A percentile compares a stretch with the other conserved stretches of the same genome.
phyloP scores from a whole-genome alignment of 2,888 invertebrate species.

The Trilocha varians region DNA sequence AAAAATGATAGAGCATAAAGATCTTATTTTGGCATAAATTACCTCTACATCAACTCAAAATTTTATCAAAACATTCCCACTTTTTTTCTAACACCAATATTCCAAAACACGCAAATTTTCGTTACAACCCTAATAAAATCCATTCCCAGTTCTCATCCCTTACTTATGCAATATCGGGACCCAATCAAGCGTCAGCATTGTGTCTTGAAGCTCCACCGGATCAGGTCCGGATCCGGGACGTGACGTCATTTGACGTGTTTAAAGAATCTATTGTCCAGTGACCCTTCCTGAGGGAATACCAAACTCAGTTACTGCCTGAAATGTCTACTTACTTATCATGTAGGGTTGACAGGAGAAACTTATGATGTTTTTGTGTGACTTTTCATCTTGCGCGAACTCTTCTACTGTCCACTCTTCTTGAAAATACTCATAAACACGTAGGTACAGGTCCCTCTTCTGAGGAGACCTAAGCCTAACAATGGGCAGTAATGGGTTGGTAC shows the following conservation, averaged over 20 bases:
- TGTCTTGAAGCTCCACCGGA: background rate
- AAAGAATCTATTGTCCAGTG: slow-evolving; percentile 25
- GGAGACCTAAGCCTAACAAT: no score
- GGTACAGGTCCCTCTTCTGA: no score
- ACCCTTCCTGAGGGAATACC: slow-evolving; percentile 20
- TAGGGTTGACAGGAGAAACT: background rate
- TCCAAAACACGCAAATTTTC: background rate
- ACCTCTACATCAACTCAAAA: no score
- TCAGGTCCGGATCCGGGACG: slow-evolving; percentile 17
- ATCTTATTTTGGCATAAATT: no score
- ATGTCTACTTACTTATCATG: slow-evolving; percentile 19
- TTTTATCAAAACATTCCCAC: no score
- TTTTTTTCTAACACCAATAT: no score
- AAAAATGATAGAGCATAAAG: no score
- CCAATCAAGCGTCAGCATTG: background rate
- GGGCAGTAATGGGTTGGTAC: no score
- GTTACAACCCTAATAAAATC: slow-evolving; percentile 2
- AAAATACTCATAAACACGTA: no score
- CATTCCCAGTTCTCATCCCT: slow-evolving; percentile 4
- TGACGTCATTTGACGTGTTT: slow-evolving; percentile 29
- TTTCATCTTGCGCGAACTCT: no score
- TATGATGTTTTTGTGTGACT: no score
- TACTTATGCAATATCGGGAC: background rate
- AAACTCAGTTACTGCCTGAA: slow-evolving; percentile 21
- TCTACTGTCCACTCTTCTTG: no score